phyloP scores from a whole-genome alignment of 2,797 vertebrate genomes.

The Coregonus suidteri region DNA sequence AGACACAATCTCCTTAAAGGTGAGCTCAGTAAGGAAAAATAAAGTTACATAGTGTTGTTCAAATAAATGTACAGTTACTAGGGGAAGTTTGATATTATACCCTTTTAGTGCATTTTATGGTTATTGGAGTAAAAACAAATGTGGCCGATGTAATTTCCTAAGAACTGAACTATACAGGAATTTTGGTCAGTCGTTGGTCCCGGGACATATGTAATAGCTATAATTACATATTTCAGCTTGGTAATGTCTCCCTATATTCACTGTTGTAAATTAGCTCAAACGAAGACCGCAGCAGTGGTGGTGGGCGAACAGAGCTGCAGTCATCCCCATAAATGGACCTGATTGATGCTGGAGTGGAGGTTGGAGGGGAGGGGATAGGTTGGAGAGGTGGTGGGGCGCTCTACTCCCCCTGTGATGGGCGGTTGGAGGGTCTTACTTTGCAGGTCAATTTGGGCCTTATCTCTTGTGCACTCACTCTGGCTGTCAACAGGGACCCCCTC shows the following conservation, averaged over 20 bases:
- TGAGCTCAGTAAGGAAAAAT: not conserved
- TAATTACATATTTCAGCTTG: slow-evolving; percentile 9
- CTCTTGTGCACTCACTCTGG: slow-evolving; percentile 13
- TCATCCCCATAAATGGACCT: not conserved
- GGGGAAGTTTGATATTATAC: not conserved
- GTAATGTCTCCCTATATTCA: slow-evolving; percentile 4
- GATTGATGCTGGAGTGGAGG: slow-evolving; percentile 1
- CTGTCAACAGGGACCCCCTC: slow-evolving; percentile 21
- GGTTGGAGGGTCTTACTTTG: slow-evolving; percentile 4
- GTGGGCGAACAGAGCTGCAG: not conserved
- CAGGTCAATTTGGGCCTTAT: slow-evolving; percentile 26
- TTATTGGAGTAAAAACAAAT: not conserved
- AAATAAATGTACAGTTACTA: not conserved
- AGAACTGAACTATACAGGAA: not conserved
- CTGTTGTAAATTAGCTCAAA: slow-evolving; percentile 4
- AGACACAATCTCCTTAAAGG: too few species aligned
- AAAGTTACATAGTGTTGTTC: not conserved
- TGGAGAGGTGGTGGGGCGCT: not conserved
- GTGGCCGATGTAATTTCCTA: slow-evolving; percentile 6
- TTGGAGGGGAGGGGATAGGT: not conserved
- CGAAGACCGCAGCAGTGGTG: not conserved
- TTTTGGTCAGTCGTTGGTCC: not conserved
- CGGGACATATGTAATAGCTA: not conserved
- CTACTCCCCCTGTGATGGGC: not conserved
- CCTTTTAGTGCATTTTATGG: not conserved